These are phyloP conservation scores for Mionectes macconnelli DNA, from an alignment of 2,113 vertebrate genomes.

Conservation along the genomic window DNA sequence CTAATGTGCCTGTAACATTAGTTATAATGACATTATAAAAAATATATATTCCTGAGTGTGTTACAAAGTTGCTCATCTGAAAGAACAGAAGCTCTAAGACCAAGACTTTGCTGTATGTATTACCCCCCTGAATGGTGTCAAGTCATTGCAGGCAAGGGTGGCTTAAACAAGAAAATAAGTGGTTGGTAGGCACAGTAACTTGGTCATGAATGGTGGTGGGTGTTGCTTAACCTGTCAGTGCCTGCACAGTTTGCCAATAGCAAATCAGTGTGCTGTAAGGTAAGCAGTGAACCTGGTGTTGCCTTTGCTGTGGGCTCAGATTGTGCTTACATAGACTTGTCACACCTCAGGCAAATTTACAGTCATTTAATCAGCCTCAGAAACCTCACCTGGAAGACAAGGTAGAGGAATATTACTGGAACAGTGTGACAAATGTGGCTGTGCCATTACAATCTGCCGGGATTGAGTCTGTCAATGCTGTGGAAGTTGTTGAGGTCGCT, in stretches of 20 bases:
- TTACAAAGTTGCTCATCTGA: background rate
- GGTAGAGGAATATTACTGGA: background rate
- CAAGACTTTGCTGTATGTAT: background rate
- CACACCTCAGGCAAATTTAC: background rate
- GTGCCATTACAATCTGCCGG: background rate
- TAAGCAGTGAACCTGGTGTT: background rate
- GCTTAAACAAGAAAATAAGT: background rate
- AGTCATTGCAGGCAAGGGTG: background rate
- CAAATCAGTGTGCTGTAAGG: background rate
- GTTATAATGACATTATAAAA: background rate
- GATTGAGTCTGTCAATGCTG: background rate
- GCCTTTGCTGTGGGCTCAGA: background rate
- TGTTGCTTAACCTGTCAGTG: background rate
- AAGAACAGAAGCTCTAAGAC: background rate
- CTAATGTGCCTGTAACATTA: background rate
- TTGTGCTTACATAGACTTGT: background rate
- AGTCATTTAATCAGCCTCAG: background rate
- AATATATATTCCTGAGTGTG: background rate
- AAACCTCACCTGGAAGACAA: background rate
- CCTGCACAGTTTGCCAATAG: background rate
- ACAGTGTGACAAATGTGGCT: background rate
- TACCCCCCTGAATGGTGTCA: background rate
- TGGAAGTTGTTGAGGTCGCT: background rate
- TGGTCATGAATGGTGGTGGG: background rate
- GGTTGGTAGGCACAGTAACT: background rate